Evolutionary conservation across 2,797 vertebrate genomes (phyloP), one percentile per base, ranked within the genome.

Genomic region (Agapornis canus): DNA sequence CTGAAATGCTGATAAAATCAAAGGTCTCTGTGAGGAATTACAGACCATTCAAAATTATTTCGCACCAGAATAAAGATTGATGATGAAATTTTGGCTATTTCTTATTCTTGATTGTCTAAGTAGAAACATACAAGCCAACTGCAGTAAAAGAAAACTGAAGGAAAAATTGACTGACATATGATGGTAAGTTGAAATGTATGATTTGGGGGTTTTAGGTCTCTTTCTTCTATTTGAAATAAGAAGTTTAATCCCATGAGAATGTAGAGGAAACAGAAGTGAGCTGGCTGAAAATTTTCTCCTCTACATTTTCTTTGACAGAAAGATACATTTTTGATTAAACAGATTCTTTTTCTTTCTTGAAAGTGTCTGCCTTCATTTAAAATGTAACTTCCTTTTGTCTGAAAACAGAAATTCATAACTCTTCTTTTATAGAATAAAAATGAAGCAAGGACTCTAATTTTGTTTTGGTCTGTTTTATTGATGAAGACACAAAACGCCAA

Each of bases 161-260:
- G 63, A 59, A 92, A 96, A 96, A 95, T 91, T 94, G 80, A 90
- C 70, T 92, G 95, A 84, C 76, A 61, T 60, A 54, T 54, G 90
- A 92, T 83, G 72, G 49, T 42, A 86, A 79, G 93, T 60, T 82
- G 80, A 95, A 95, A 91, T 84, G 59, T 86, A 72, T 89, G 90
- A 94, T 92, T 95, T 92, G 43, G 63, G 66, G 73, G 75, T 86
- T 92, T 86, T 51, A 78, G 40, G 11, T 91, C 54, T 91, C 89
- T 85, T 69, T 91, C 85, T 92, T 96, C 70, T 92, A 47, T 82
- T 91, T 84, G 43, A 87, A 90, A 88, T 92, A 75, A 91, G 75
- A 89, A 81, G 47, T 79, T 83, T 84, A 95, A 83, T 92, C 93
- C 77, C 94, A 16, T 47, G 77, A 91, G 91, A 86, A 84, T 40